Conservation (phyloP, 1,140 invertebrate species). For the Drosophila nikananu region DNA sequence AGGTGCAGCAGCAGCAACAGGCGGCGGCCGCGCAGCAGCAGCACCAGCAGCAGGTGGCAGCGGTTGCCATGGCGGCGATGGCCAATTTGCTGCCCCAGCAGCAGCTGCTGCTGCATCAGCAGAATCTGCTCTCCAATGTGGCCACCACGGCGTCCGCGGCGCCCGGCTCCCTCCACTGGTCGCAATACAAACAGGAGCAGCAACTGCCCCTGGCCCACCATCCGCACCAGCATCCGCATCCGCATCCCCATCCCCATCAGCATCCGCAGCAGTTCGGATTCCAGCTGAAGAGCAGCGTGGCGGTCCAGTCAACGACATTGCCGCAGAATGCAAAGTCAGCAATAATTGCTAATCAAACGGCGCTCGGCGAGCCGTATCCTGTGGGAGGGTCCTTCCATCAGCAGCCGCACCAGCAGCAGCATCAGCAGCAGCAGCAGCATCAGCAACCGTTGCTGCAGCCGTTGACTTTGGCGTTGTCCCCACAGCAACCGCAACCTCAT, state of each 20-base stretch:
- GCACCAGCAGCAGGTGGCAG: conserved; percentile 82
- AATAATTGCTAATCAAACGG: conserved; percentile 84
- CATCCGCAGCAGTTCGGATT: conserved; percentile 74
- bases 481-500: conserved; percentile 75
- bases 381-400: conserved; percentile 52
- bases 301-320: conserved; percentile 76
- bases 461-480: conserved; percentile 77
- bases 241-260: conserved; percentile 53
- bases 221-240: conserved; percentile 44
- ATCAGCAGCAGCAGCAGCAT: conserved; percentile 80
- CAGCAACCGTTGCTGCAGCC: conserved; percentile 73
- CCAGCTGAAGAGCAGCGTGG: conserved; percentile 74
- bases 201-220: conserved; percentile 56
- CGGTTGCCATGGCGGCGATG: conserved; percentile 82
- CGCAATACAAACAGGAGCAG: conserved; percentile 77
- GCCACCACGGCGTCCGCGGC: conserved; percentile 65
- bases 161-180: conserved; percentile 71
- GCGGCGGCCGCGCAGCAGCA: conserved; percentile 70
- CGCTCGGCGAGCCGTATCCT: conserved; percentile 59
- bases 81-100: conserved; percentile 84
- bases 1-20: conserved; percentile 75
- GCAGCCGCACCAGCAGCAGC: conserved; percentile 79
- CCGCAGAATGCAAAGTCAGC: conserved; percentile 80
- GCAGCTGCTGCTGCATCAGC: conserved; percentile 81
- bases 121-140: conserved; percentile 77